Percentiles rank a stretch among this genome's conserved stretches.
phyloP scores from a whole-genome alignment of 2,888 invertebrate genomes.

The Hoplodrina blanda region DNA sequence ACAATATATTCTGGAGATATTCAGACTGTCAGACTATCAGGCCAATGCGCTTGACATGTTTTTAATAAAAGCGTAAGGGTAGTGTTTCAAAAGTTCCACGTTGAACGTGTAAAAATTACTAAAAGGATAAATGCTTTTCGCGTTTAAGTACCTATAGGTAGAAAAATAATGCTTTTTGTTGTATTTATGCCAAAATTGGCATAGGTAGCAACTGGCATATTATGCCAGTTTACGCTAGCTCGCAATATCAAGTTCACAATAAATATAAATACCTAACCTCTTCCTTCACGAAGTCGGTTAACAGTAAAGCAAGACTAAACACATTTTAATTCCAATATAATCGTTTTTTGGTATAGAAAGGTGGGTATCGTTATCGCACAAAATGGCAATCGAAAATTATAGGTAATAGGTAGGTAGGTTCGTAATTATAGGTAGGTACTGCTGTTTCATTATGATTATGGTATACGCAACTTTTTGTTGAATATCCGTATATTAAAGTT shows the following conservation, averaged over 20 bases:
- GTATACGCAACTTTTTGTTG: conserved; percentile 1
- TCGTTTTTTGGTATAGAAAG: conserved; percentile 27
- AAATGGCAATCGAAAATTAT: too few species aligned
- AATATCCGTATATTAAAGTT: conserved; percentile 19
- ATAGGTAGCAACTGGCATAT: too few species aligned
- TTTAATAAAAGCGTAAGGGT: too few species aligned
- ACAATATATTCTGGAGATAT: neutral
- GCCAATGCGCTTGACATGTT: neutral
- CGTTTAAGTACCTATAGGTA: neutral
- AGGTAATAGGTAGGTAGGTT: too few species aligned
- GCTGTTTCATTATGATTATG: conserved; percentile 24
- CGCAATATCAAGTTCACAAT: neutral
- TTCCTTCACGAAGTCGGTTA: neutral
- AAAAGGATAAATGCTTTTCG: neutral
- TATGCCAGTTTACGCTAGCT: neutral
- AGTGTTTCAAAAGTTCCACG: neutral
- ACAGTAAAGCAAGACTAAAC: conserved; percentile 23
- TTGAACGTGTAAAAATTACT: neutral
- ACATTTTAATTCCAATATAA: conserved; percentile 47
- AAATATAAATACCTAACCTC: neutral
- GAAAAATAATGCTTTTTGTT: neutral
- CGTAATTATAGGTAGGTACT: conserved; percentile 35
- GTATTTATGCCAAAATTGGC: too few species aligned
- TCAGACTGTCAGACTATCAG: neutral
- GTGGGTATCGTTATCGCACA: conserved; percentile 3